These are phyloP conservation scores for Bombus breviceps DNA, from an alignment of 1,140 invertebrate species.

Conservation along the genomic window DNA sequence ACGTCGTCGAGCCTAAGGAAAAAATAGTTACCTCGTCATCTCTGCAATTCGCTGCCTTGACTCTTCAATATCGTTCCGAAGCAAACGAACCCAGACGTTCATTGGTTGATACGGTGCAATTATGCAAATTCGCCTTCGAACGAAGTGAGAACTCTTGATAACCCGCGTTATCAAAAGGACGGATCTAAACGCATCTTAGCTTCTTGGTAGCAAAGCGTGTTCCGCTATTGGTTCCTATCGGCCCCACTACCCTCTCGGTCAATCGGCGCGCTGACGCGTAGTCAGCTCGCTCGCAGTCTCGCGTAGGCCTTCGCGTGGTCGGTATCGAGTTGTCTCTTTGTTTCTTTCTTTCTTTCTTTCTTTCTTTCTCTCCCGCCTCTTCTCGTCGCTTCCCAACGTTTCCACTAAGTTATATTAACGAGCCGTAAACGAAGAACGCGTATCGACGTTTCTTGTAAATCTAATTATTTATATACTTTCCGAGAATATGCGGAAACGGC, in stretches of 20 bases:
- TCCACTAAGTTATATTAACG: rapidly evolving
- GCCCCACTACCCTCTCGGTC: constrained; percentile 45
- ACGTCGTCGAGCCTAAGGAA: neutral
- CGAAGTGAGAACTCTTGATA: neutral
- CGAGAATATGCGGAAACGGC: too few relatives aligned
- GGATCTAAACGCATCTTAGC: constrained; percentile 10
- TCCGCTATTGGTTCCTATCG: constrained; percentile 42
- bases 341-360: neutral
- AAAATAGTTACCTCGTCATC: neutral
- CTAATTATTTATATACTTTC: too few relatives aligned
- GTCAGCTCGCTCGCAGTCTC: constrained; percentile 52
- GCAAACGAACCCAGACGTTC: neutral
- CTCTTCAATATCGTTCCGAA: neutral
- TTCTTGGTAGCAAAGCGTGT: neutral
- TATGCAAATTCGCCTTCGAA: neutral
- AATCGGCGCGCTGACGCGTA: constrained; percentile 44
- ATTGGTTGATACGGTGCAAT: neutral
- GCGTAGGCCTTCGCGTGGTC: constrained; percentile 48
- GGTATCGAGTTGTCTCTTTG: neutral
- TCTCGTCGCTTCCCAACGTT: neutral
- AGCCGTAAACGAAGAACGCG: too few relatives aligned
- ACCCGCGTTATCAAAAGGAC: constrained; percentile 22
- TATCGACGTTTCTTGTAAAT: too few relatives aligned
- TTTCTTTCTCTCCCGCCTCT: neutral
- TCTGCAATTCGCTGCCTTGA: neutral